phyloP scores from a whole-genome alignment of 1,140 invertebrate species.

The Drosophila cardini region DNA sequence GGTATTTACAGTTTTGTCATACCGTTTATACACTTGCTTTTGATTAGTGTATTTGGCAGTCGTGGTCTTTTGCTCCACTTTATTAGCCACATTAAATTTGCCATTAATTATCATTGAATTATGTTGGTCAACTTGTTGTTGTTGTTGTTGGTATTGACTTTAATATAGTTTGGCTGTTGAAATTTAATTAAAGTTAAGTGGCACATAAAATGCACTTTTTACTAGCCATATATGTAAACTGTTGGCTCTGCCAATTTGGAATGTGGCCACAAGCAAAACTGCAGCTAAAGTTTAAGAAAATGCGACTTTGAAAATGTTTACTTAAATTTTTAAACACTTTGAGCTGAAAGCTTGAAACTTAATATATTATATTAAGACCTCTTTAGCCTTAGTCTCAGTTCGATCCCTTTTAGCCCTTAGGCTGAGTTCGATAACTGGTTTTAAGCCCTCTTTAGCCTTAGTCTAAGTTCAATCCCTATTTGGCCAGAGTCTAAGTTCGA shows the following conservation, averaged over 20 bases:
- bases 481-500: too few relatives aligned
- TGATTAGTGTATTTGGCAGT: slow-evolving; percentile 11
- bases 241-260: neutral
- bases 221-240: neutral
- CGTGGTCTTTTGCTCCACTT: neutral
- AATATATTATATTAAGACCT: too few relatives aligned
- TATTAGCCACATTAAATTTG: slow-evolving; percentile 38
- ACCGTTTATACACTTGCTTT: neutral
- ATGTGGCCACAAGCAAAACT: too few relatives aligned
- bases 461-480: too few relatives aligned
- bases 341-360: too few relatives aligned
- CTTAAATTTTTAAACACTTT: too few relatives aligned
- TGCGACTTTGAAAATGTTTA: too few relatives aligned
- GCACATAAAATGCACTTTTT: slow-evolving; percentile 28
- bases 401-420: too few relatives aligned
- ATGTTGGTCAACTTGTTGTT: slow-evolving; percentile 55
- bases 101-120: slow-evolving; percentile 52
- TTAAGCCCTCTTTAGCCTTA: too few relatives aligned
- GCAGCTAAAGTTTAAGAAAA: too few relatives aligned
- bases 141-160: slow-evolving; percentile 7
- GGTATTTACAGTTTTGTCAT: neutral
- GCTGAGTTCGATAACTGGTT: too few relatives aligned
- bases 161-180: slow-evolving; percentile 24
- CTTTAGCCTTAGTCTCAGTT: too few relatives aligned
- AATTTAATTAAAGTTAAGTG: slow-evolving; percentile 14